Evolutionary conservation across 2,888 invertebrate species (phyloP).

Genomic region (Hedya salicella): DNA sequence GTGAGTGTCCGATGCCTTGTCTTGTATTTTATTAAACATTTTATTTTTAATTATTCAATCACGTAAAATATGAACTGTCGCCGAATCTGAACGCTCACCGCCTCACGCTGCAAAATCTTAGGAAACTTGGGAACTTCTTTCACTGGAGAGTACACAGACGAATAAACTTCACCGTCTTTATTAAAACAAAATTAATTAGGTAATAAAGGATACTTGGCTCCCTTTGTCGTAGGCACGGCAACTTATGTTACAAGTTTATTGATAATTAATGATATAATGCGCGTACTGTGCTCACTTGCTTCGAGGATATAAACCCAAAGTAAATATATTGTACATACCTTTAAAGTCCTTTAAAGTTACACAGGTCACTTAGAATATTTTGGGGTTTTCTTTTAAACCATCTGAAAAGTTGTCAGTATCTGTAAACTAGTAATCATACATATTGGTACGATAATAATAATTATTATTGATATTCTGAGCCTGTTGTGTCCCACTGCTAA

Average conservation of each 20-base stretch:
- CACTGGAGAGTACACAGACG: constrained; percentile 50
- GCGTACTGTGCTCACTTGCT: neutral
- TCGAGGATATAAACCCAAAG: too few relatives aligned
- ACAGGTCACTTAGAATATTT: too few relatives aligned
- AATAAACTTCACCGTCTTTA: constrained; percentile 51
- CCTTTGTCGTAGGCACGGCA: constrained; percentile 16
- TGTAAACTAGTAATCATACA: too few relatives aligned
- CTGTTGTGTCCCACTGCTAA: too few relatives aligned
- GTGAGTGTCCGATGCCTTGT: too few relatives aligned
- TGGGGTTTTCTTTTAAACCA: too few relatives aligned
- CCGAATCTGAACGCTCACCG: constrained; percentile 47
- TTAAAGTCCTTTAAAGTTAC: too few relatives aligned
- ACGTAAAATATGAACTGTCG: constrained; percentile 16
- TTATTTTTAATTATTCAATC: neutral
- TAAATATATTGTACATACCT: too few relatives aligned
- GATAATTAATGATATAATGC: constrained; percentile 37
- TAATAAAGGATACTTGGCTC: constrained; percentile 41
- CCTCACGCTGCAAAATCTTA: constrained; percentile 50
- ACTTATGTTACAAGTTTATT: constrained; percentile 31
- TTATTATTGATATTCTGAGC: too few relatives aligned
- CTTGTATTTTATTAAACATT: neutral
- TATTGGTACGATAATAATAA: too few relatives aligned
- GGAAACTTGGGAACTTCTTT: constrained; percentile 58
- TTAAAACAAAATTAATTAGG: constrained; percentile 58
- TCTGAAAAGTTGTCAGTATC: too few relatives aligned